Evolutionary conservation across 2,797 vertebrate species (phyloP), one percentile per base, ranked within the genome.

Genomic region (Gallirallus australis): DNA sequence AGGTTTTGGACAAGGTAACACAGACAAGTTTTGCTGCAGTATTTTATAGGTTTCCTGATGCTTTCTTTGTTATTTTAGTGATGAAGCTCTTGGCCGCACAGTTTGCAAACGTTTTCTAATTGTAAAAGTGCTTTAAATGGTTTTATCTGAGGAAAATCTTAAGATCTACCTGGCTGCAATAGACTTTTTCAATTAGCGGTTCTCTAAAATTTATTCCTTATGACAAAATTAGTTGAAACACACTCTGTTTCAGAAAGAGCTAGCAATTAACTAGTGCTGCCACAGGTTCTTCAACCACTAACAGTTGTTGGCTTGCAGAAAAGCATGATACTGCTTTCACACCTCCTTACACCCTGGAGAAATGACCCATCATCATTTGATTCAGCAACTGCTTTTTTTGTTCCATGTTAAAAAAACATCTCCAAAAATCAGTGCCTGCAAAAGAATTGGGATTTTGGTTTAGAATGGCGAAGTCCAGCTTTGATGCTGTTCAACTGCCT

Each of bases 1-100:
- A 73, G 56, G 66, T 60, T 92, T 93, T 90, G 70, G 15, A 80
- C 25, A 75, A 84, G 68, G 69, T 86, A 82, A 35, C 6, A 16
- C 0, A 80, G 73, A 15, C 59, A 64, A 31, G 17, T 48, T 66
- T 73, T 92, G 24, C 72, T 89, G 31, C 19, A 28, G 24, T 27
- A 27, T 65, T 76, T 68, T 57, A 35, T 15, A 64, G 52, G 5
- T 71, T 85, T 52, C 23, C 5, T 73, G 47, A 8, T 11, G 30
- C 4, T 35, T 63, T 37, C 31, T 77, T 75, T 33, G 14, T 5
- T 5, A 10, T 59, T 94, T 50, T 37, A 15, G 5, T 15, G 12
- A 25, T 11, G 11, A 53, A 47, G 6, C 57, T 66, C 37, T 50
- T 61, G 23, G 35, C 73, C 61, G 11, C 12, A 1, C 13, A 4